phyloP scores from a whole-genome alignment of 2,888 invertebrate genomes.

The Embidobia sp. region DNA sequence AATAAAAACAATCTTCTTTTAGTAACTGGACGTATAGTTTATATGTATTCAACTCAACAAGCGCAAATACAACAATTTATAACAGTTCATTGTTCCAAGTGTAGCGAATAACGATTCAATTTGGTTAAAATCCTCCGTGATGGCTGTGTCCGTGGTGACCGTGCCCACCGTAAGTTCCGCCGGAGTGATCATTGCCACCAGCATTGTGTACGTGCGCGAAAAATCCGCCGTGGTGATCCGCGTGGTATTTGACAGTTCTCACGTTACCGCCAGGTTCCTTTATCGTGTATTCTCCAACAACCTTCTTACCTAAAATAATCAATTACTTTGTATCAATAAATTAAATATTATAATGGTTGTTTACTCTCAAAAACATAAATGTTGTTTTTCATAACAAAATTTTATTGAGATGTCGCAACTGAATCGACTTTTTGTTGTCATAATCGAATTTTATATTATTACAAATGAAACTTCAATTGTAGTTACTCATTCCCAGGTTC shows the following conservation, averaged over 20 bases:
- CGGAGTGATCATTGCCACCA: conserved; percentile 77
- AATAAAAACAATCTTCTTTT: conserved; percentile 1
- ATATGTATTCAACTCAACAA: conserved; percentile 33
- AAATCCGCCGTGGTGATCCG: conserved; percentile 79
- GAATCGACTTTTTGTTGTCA: too few relatives aligned
- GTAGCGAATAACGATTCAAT: not conserved
- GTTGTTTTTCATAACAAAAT: too few relatives aligned
- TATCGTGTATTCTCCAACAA: conserved; percentile 78
- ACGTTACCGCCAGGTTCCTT: conserved; percentile 79
- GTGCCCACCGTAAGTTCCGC: conserved; percentile 74
- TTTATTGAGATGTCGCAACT: too few relatives aligned
- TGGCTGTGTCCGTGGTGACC: conserved; percentile 66
- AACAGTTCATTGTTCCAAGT: conserved; percentile 13
- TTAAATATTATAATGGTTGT: too few relatives aligned
- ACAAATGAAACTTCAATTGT: too few relatives aligned
- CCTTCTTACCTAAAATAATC: conserved; percentile 60
- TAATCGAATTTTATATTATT: too few relatives aligned
- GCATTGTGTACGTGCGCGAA: conserved; percentile 78
- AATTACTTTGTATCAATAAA: too few relatives aligned
- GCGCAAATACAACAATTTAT: conserved; percentile 30
- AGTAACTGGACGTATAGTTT: conserved; percentile 24
- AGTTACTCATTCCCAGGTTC: too few relatives aligned
- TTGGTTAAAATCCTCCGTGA: conserved; percentile 33
- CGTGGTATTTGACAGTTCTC: conserved; percentile 76
- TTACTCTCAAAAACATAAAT: too few relatives aligned